Evolutionary conservation across 2,888 invertebrate genomes (phyloP).

Genomic region (Aethes cnicana): DNA sequence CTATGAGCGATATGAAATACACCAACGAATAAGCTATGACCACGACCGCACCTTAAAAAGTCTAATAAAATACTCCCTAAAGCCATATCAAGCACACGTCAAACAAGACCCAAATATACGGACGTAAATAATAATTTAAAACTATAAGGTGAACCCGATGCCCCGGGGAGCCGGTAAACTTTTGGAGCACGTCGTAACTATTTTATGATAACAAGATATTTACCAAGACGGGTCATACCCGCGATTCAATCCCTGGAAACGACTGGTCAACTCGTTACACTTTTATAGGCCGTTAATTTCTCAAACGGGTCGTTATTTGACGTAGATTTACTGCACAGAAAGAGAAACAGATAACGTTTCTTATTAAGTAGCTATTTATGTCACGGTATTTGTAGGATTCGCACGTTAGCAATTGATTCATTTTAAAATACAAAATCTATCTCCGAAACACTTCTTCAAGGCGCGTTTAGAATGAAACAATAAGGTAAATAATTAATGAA

Average conservation of each 20-base stretch:
- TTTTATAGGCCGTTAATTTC: slow-evolving; percentile 46
- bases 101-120: slow-evolving; percentile 4
- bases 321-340: slow-evolving; percentile 33
- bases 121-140: slow-evolving; percentile 21
- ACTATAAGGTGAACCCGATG: slow-evolving; percentile 19
- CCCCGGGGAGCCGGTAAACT: slow-evolving; percentile 16
- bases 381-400: neutral
- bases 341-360: slow-evolving; percentile 4
- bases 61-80: too few relatives aligned
- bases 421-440: too few relatives aligned
- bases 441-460: too few relatives aligned
- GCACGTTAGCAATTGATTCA: too few relatives aligned
- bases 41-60: too few relatives aligned
- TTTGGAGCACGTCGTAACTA: slow-evolving; percentile 50
- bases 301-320: slow-evolving; percentile 41
- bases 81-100: too few relatives aligned
- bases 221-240: slow-evolving; percentile 35
- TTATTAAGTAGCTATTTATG: slow-evolving; percentile 1
- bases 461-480: too few relatives aligned
- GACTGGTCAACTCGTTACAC: slow-evolving; percentile 46
- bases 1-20: too few relatives aligned
- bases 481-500: too few relatives aligned
- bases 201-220: slow-evolving; percentile 53
- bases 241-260: slow-evolving; percentile 40
- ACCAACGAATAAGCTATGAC: too few relatives aligned